Evolutionary conservation across 2,113 vertebrate species (phyloP), one percentile per base, ranked within the genome.

Genomic region (Oryzias javanicus): DNA sequence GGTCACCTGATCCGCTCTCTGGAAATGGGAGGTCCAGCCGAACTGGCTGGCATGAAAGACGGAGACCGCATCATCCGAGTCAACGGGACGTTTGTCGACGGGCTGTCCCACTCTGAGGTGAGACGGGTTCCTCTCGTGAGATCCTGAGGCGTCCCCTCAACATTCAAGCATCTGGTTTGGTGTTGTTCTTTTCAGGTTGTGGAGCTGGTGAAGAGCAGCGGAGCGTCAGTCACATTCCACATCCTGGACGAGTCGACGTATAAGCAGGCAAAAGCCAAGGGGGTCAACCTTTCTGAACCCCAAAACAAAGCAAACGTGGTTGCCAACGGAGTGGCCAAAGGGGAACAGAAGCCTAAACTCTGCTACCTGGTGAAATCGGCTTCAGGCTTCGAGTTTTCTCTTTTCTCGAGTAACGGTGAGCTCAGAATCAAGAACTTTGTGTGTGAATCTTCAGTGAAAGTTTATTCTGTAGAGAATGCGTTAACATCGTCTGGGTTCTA

Each of bases 1-100:
- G 97, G 97, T 6, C 97, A 99, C 69, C 84, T 99, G 80, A 80
- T 99, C 69, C 94, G 97, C 14, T 89, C 87, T 0, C 88, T 99
- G 68, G 92, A 91, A 51, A 89, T 86, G 83, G 79, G 87, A 8
- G 93, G 97, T 46, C 86, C 91, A 0, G 96, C 97, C 1, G 92
- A 96, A 41, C 77, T 91, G 64, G 93, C 93, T 0, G 97, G 97
- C 14, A 89, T 99, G 58, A 94, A 70, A 84, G 96, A 99, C 1
- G 96, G 96, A 48, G 97, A 99, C 81, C 91, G 96, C 47, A 77
- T 99, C 48, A 86, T 99, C 40, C 82, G 92, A 64, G 93, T 99
- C 59, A 96, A 97, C 0, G 92, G 93, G 1, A 76, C 78, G 40
- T 96, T 94, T 48, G 94, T 96, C 55, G 95, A 99, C 77, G 89